phyloP scores from a whole-genome alignment of 2,888 invertebrate genomes.

The Sympetrum striolatum region DNA sequence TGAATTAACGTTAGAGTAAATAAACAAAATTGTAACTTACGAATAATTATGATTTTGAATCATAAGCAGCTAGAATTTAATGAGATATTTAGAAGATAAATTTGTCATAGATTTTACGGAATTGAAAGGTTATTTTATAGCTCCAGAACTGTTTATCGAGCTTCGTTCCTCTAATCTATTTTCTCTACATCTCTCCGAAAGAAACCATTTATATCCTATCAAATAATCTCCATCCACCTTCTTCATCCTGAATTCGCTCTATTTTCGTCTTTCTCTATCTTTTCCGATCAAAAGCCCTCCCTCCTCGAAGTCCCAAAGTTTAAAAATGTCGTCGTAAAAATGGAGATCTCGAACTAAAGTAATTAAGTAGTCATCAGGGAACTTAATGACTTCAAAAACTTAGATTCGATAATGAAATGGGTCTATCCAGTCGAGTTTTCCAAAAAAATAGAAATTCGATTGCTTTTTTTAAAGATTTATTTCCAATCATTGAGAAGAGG shows the following conservation, averaged over 20 bases:
- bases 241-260: neutral
- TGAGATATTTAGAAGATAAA: no score
- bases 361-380: constrained; percentile 36
- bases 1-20: no score
- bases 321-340: neutral
- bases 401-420: constrained; percentile 29
- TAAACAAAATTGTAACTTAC: no score
- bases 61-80: no score
- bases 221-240: neutral
- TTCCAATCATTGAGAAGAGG: neutral
- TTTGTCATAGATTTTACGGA: no score
- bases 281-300: neutral
- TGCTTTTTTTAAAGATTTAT: neutral
- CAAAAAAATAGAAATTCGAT: neutral
- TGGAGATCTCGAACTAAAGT: neutral
- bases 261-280: neutral
- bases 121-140: no score
- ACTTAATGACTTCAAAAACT: constrained; percentile 35
- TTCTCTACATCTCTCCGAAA: no score
- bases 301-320: neutral
- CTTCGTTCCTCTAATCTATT: no score
- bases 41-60: no score
- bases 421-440: neutral
- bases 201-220: no score
- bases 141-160: no score